These are phyloP conservation scores for Callochromis pleurospilus DNA, from an alignment of 2,113 vertebrate genomes.

Conservation along the genomic window DNA sequence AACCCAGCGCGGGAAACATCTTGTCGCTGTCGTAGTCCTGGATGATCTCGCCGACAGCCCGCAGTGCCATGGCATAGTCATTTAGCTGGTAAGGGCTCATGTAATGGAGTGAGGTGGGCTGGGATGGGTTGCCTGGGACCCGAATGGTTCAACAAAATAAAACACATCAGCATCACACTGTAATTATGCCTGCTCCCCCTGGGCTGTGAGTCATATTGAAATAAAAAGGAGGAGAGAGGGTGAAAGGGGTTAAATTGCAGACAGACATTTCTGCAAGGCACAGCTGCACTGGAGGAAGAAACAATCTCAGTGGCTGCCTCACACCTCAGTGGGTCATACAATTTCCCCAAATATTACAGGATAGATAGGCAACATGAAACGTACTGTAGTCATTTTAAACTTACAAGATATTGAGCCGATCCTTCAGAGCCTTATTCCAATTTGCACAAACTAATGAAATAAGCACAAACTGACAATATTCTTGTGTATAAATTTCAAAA, in stretches of 20 bases:
- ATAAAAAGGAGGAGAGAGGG: neutral
- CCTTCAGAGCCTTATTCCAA: neutral
- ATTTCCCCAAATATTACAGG: neutral
- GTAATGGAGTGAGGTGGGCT: slow-evolving; percentile 95
- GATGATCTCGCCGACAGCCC: slow-evolving; percentile 94
- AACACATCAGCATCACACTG: slow-evolving; percentile 18
- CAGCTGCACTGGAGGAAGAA: neutral
- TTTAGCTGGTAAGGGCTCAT: slow-evolving; percentile 97
- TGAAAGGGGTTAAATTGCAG: neutral
- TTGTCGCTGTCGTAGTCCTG: slow-evolving; percentile 98
- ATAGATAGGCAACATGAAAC: neutral
- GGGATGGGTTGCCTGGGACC: slow-evolving; percentile 86
- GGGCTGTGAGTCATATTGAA: slow-evolving; percentile 7
- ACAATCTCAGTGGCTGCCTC: neutral
- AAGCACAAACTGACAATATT: neutral
- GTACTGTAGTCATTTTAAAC: neutral
- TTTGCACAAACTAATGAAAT: neutral
- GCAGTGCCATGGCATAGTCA: slow-evolving; percentile 94
- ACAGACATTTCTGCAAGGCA: slow-evolving; percentile 2
- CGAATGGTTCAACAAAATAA: slow-evolving; percentile 5
- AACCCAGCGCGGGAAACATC: slow-evolving; percentile 95
- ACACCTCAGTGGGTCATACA: neutral
- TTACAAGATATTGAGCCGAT: neutral
- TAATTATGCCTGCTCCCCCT: neutral
- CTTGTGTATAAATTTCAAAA: neutral